phyloP scores from a whole-genome alignment of 2,113 vertebrate species.

The Pseudopodoces humilis region DNA sequence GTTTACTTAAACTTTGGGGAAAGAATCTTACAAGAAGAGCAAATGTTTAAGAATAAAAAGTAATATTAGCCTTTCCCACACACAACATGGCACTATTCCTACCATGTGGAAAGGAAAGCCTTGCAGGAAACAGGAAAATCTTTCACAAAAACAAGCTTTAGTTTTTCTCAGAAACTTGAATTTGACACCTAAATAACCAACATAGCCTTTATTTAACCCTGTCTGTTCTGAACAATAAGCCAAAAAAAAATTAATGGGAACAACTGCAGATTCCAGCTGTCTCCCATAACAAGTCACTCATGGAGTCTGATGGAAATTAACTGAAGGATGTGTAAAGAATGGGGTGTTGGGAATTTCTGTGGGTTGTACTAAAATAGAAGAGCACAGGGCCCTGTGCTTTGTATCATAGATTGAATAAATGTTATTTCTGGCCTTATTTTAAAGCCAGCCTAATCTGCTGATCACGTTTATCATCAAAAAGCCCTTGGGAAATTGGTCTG shows the following conservation, averaged over 20 bases:
- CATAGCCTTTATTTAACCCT: slow-evolving; percentile 16
- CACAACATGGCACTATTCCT: background rate
- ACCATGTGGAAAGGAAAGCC: background rate
- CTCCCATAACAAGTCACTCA: background rate
- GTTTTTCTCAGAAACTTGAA: slow-evolving; percentile 5
- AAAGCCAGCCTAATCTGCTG: background rate
- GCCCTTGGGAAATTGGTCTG: background rate
- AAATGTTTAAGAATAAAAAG: slow-evolving; percentile 24
- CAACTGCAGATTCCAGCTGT: slow-evolving; percentile 41
- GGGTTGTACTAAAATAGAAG: background rate
- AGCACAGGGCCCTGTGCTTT: background rate
- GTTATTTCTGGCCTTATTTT: slow-evolving; percentile 41
- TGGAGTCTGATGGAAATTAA: background rate
- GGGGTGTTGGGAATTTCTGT: slow-evolving; percentile 21
- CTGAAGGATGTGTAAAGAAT: slow-evolving; percentile 26
- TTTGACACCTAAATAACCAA: background rate
- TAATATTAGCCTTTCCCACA: slow-evolving; percentile 39
- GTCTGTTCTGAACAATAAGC: slow-evolving; percentile 14
- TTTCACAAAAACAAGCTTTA: background rate
- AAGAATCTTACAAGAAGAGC: slow-evolving; percentile 9
- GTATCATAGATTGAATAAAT: background rate
- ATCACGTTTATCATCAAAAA: background rate
- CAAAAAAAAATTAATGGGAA: background rate
- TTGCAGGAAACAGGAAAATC: slow-evolving; percentile 36
- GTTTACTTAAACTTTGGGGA: slow-evolving; percentile 24